Conservation (phyloP, 2,797 vertebrate species). For the Sebastes iracundus region DNA sequence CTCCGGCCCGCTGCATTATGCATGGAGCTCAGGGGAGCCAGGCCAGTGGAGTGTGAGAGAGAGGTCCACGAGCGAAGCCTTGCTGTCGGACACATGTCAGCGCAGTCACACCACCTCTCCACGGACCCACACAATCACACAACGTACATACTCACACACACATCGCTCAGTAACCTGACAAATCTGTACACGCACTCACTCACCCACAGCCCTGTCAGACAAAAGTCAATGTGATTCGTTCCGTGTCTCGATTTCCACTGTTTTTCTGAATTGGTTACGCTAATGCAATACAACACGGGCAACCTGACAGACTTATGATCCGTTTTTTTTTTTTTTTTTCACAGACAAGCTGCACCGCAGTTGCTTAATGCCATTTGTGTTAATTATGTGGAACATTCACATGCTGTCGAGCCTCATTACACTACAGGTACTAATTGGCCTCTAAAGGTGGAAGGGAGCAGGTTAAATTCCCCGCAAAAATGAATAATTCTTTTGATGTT, state of each 20-base stretch:
- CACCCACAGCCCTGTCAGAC: slow-evolving; percentile 70
- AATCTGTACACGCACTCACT: slow-evolving; percentile 77
- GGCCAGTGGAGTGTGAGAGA: slow-evolving; percentile 80
- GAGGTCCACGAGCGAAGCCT: slow-evolving; percentile 72
- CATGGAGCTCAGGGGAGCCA: slow-evolving; percentile 77
- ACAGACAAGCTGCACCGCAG: slow-evolving; percentile 34
- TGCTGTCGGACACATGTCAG: slow-evolving; percentile 84
- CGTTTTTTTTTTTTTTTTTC: slow-evolving; percentile 3
- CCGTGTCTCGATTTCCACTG: slow-evolving; percentile 61
- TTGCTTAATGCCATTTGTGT: slow-evolving; percentile 81
- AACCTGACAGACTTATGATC: slow-evolving; percentile 46
- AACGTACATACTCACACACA: slow-evolving; percentile 50
- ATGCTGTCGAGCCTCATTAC: slow-evolving; percentile 82
- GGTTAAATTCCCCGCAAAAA: slow-evolving; percentile 74
- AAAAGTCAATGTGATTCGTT: slow-evolving; percentile 73
- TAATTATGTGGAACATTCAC: slow-evolving; percentile 82
- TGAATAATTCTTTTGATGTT: slow-evolving; percentile 79
- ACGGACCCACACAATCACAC: slow-evolving; percentile 51
- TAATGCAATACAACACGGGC: slow-evolving; percentile 49
- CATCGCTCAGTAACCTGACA: slow-evolving; percentile 69
- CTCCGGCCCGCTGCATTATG: slow-evolving; percentile 82
- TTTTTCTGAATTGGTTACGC: slow-evolving; percentile 48
- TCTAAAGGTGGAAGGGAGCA: slow-evolving; percentile 62
- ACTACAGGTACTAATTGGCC: slow-evolving; percentile 80
- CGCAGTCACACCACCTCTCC: slow-evolving; percentile 70